Base-by-base conservation (phyloP, 2,888 invertebrate genomes). In the Electrophaes corylata region DNA sequence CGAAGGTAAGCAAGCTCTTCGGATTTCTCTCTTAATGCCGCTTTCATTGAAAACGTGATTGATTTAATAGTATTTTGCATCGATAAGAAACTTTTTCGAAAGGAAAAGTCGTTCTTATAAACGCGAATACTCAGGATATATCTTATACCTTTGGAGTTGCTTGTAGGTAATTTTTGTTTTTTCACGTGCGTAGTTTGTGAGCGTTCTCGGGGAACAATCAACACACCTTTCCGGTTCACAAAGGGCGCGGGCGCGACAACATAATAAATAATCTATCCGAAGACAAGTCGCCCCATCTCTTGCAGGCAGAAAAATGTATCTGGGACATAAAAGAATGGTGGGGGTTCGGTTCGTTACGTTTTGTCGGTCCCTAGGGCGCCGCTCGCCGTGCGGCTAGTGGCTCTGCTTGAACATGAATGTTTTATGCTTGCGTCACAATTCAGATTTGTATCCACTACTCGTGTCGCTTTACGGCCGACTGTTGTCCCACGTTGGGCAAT, bases 271-370 rank as follows among this genome's bases (percentile, higher is more conserved):
- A 89, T 88, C 83, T 86, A 83, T 85, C 69, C 60, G 76, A 76
- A 84, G 83, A 83, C 83, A 82, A 76, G 70, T 71, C 62, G 60
- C 64, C 78, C 74, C 73, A 72, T 81, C 79, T 80, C 71, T 75
- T 73, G 73, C 71, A 72, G 73, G 69, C 76, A 81, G 83, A 86
- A 86, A 90, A 88, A 88, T 87, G 85, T 88, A 87, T 87, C 79
- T 82, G 79, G 74, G 79, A 85, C 78, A 79, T 86, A 86, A 88
- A 86, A 84, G 84, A 82, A 86, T 81, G 82, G 80, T 71, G 71
- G 76, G 75, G 79, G 78, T 75, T 72, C 72, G 85, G 84, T 91
- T 91, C 91, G 91, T 91, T 91, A 90, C 86, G 81, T 88, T 90
- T 90, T 89, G 91, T 91, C 70, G 80, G 74, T 83, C 91, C 86